Percentiles rank a stretch among this genome's conserved stretches.
Conservation (phyloP, 2,113 vertebrate genomes). For the Psilopsiagon aymara region DNA sequence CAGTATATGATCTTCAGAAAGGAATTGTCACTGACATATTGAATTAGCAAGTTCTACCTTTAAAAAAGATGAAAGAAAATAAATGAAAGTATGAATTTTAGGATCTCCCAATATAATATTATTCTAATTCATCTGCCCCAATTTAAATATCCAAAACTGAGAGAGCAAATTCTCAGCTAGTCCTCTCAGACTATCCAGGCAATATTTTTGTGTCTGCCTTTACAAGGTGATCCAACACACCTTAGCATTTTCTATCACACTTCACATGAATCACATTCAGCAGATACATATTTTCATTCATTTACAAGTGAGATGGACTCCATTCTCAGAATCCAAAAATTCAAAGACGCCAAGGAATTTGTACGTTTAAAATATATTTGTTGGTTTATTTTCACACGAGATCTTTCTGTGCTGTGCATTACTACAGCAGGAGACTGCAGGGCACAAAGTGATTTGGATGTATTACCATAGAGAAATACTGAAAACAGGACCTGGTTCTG, state of each 20-base stretch:
- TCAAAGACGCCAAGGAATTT: not conserved
- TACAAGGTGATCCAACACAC: not conserved
- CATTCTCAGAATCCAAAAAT: not conserved
- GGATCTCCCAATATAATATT: not conserved
- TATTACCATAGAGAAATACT: not conserved
- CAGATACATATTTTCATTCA: not conserved
- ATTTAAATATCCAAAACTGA: not conserved
- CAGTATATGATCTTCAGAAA: not conserved
- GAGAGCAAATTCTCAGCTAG: not conserved
- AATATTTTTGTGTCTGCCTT: not conserved
- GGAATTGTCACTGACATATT: not conserved
- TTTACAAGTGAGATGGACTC: not conserved
- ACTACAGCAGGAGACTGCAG: not conserved
- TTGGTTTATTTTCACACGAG: not conserved
- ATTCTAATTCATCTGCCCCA: not conserved
- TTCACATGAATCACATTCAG: not conserved
- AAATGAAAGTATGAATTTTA: not conserved
- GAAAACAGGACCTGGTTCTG: not conserved
- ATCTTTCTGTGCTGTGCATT: not conserved
- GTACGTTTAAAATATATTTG: not conserved
- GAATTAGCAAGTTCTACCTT: not conserved
- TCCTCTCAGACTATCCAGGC: not conserved
- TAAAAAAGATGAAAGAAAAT: not conserved
- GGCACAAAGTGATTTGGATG: not conserved
- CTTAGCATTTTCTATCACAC: not conserved